These are phyloP conservation scores for Dicerorhinus sumatrensis DNA, from an alignment of 2,113 vertebrate genomes.

Conservation along the genomic window DNA sequence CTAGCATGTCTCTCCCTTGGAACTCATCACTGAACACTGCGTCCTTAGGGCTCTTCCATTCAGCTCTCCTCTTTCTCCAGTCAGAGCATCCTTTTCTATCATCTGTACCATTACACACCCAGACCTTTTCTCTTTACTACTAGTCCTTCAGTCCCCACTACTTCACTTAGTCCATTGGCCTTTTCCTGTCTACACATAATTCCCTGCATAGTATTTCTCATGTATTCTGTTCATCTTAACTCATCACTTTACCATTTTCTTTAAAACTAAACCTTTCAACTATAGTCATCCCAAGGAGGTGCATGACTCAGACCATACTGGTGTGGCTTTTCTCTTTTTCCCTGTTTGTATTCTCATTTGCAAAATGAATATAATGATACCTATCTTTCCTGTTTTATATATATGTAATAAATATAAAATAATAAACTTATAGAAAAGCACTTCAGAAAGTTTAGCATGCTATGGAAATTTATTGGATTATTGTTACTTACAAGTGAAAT, in stretches of 20 bases:
- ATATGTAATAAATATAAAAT: background rate
- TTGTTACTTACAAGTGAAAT: background rate
- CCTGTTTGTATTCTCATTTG: background rate
- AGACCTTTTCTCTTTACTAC: background rate
- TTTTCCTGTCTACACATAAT: background rate
- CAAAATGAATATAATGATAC: background rate
- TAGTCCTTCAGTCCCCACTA: background rate
- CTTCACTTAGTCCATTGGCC: background rate
- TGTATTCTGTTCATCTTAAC: background rate
- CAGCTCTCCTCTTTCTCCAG: background rate
- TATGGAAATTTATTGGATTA: background rate
- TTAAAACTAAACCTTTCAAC: slow-evolving; percentile 14
- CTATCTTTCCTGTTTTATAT: background rate
- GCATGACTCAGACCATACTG: background rate
- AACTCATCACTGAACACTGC: background rate
- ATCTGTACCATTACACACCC: background rate
- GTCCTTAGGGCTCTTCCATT: background rate
- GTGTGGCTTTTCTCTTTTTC: background rate
- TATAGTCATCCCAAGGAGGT: background rate
- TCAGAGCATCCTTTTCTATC: background rate
- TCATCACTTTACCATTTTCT: background rate
- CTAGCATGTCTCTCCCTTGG: background rate
- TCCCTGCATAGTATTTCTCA: background rate
- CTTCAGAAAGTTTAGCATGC: slow-evolving; percentile 3
- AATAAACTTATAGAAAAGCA: background rate